Evolutionary conservation across 2,797 vertebrate genomes (phyloP).

Genomic region (Morelia viridis): DNA sequence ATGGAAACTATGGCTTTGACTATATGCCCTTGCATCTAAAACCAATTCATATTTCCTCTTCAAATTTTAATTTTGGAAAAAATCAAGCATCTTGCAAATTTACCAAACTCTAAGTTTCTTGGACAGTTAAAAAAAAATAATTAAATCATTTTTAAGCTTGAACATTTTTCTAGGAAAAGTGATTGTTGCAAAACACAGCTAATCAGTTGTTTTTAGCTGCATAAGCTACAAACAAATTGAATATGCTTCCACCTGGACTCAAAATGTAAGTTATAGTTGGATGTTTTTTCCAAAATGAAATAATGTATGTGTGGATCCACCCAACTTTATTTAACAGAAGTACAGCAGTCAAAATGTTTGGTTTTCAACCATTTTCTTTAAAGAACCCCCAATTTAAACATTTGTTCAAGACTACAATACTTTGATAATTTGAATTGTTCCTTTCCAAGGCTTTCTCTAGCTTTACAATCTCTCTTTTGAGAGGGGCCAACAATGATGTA

Average conservation of each 20-base stretch:
- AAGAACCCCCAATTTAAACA: not conserved
- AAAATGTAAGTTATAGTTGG: not conserved
- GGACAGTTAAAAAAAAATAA: not conserved
- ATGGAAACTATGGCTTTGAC: not conserved
- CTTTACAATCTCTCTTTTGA: not conserved
- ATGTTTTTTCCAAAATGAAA: not conserved
- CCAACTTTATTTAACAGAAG: not conserved
- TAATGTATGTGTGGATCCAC: not conserved
- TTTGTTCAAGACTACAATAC: not conserved
- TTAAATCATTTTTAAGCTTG: not conserved
- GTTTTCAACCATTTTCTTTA: not conserved
- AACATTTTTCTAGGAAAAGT: not conserved
- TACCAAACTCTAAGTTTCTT: not conserved
- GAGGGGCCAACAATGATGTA: not conserved
- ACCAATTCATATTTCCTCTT: not conserved
- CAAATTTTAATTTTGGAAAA: not conserved
- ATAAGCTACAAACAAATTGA: not conserved
- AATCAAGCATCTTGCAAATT: not conserved
- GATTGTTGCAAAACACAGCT: not conserved
- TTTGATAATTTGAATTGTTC: not conserved
- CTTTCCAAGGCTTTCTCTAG: not conserved
- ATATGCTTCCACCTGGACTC: not conserved
- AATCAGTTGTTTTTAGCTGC: not conserved
- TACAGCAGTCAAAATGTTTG: not conserved
- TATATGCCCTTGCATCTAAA: not conserved